Evolutionary conservation across 1,140 invertebrate genomes (phyloP), one percentile per base, ranked within the genome.

Genomic region (Drosophila leontia): DNA sequence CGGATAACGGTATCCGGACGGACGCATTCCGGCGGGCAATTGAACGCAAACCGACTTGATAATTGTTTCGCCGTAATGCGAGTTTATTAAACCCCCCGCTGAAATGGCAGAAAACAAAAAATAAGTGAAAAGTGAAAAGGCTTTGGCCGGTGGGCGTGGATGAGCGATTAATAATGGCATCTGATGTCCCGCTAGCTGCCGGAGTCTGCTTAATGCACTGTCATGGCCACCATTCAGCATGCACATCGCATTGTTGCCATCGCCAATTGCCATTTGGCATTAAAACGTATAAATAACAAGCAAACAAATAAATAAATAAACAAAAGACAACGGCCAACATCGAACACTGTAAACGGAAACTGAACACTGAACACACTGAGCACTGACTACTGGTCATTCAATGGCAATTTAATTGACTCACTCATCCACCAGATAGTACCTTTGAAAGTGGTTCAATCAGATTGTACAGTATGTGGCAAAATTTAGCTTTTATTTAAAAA

Each of bases 281-380:
- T 87, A 76, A 82, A 71, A 81, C 64, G 71, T 83, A 80, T 87
- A 83, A 88, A 87, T 83, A 88, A 65, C 80, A 88, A 53, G 63
- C 51, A 78, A 78, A 78, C 55, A 78, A 77, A 69, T 57, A 75
- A 76, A 75, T 68, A 55, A 68, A 77, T 50, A 75, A 80, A 67
- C 56, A 59, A 82, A 82, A 63, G 71, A 84, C 78, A 83, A 81
- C 78, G 62, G 42, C 11, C 47, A 39, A 62, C 50, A 61, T 68
- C 53, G 58, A 44, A 50, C 64, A 58, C 29, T 51, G 32, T 42
- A 67, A 63, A 32, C 34, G 47, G 32, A 74, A 67, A 41, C 67
- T 51, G 67, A 68, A 69, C 68, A 59, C 67, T 42, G 51, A 56
- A 44, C 26, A 51, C 37, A 23, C 19, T 41, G 53, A 65, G 64